A percentile compares a stretch with the other conserved stretches of the same genome.
phyloP scores from a whole-genome alignment of 1,140 invertebrate genomes.

The Drosophila quadrilineata region DNA sequence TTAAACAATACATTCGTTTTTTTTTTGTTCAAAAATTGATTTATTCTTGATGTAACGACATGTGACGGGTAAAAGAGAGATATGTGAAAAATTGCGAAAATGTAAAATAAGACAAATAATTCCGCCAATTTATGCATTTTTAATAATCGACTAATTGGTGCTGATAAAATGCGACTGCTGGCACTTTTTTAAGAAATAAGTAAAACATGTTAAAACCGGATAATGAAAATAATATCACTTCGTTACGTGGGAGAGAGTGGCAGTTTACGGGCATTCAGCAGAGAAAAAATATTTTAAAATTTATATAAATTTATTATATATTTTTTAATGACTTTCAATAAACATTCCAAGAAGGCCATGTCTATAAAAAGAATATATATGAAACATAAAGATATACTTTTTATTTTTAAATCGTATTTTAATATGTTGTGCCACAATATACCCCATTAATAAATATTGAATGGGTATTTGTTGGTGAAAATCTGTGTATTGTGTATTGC shows the following conservation, averaged over 20 bases:
- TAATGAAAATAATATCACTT: constrained; percentile 57
- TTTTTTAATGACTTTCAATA: constrained; percentile 29
- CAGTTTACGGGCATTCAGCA: background rate
- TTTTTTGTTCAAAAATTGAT: background rate
- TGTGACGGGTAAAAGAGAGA: background rate
- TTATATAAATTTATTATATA: constrained; percentile 23
- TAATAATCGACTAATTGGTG: constrained; percentile 75
- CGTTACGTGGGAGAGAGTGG: constrained; percentile 2
- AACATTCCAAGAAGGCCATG: background rate
- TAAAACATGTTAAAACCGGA: constrained; percentile 65
- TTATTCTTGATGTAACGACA: background rate
- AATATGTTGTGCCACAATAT: background rate
- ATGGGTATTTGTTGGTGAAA: background rate
- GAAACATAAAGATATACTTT: too few species aligned
- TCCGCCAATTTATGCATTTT: constrained; percentile 68
- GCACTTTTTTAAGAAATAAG: constrained; percentile 51
- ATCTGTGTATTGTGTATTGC: background rate
- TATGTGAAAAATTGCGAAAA: too few species aligned
- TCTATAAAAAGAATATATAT: too few species aligned
- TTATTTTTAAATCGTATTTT: background rate
- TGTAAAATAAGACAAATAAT: constrained; percentile 47
- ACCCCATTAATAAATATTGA: background rate
- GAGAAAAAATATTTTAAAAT: constrained; percentile 1
- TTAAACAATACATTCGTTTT: too few species aligned
- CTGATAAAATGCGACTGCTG: constrained; percentile 52